Percentiles rank a stretch among this genome's conserved stretches.
Evolutionary conservation across 2,888 invertebrate species (phyloP).

Genomic region (Aspidiotus rigidus): DNA sequence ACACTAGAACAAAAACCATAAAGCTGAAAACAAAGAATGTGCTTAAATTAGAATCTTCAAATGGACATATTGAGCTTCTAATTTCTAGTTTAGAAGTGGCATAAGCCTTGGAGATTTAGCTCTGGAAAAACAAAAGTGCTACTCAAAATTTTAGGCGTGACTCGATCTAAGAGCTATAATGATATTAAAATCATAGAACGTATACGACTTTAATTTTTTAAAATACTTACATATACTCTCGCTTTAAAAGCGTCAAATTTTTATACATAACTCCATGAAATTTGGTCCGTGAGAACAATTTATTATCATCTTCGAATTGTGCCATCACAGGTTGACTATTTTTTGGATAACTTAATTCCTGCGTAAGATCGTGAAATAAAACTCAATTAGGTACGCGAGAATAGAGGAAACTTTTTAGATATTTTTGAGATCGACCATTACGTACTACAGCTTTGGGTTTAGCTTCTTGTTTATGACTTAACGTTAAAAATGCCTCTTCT

Average conservation of each 20-base stretch:
- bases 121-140: no score
- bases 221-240: slow-evolving; percentile 35
- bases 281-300: slow-evolving; percentile 25
- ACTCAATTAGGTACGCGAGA: background rate
- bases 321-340: slow-evolving; percentile 22
- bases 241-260: slow-evolving; percentile 31
- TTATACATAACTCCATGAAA: slow-evolving; percentile 35
- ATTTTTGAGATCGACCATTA: background rate
- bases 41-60: no score
- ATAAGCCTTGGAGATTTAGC: no score
- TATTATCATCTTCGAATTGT: slow-evolving; percentile 29
- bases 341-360: slow-evolving; percentile 22
- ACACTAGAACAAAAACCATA: slow-evolving; percentile 66
- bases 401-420: background rate
- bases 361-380: background rate
- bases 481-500: slow-evolving; percentile 48
- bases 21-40: slow-evolving; percentile 51
- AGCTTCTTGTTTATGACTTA: slow-evolving; percentile 47
- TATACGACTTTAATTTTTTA: background rate
- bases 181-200: no score
- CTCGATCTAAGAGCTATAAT: no score
- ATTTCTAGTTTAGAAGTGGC: no score
- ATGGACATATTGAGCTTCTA: no score
- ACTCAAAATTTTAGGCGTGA: no score
- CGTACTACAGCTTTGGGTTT: slow-evolving; percentile 24